A percentile compares a stretch with the other conserved stretches of the same genome.
phyloP scores from a whole-genome alignment of 2,113 vertebrate genomes.

The Oryzias javanicus region DNA sequence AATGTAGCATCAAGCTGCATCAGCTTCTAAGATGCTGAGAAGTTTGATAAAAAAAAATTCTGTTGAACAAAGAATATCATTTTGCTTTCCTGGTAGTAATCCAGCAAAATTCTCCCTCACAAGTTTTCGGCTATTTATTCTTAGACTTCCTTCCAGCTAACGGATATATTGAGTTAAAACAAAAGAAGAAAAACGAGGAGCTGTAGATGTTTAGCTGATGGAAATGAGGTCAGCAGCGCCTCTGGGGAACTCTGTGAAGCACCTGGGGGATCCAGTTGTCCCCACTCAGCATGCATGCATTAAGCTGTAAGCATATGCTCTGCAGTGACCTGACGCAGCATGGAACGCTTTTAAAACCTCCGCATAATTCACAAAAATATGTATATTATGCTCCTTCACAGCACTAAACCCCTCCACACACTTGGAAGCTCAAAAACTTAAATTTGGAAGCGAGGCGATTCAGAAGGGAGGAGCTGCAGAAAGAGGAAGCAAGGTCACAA shows the following conservation, averaged over 20 bases:
- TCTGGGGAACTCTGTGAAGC: slow-evolving; percentile 8
- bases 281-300: slow-evolving; percentile 23
- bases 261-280: slow-evolving; percentile 40
- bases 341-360: no score
- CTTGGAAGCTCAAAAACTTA: no score
- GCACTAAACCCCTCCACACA: no score
- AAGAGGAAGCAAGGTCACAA: no score
- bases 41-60: not conserved
- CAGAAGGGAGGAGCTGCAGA: no score
- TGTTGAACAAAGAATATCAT: not conserved
- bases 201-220: slow-evolving; percentile 27
- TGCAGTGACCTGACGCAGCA: slow-evolving; percentile 17
- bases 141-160: not conserved
- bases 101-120: not conserved
- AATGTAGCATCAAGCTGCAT: not conserved
- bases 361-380: no score
- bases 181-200: slow-evolving; percentile 13
- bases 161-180: not conserved
- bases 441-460: no score
- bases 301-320: slow-evolving; percentile 26
- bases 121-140: not conserved
- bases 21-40: slow-evolving; percentile 6
- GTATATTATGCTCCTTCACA: no score
- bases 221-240: slow-evolving; percentile 48
- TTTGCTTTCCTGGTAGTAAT: not conserved